These are phyloP conservation scores for Pangasius sanitwongsei DNA, from an alignment of 2,797 vertebrate genomes.

Conservation along the genomic window DNA sequence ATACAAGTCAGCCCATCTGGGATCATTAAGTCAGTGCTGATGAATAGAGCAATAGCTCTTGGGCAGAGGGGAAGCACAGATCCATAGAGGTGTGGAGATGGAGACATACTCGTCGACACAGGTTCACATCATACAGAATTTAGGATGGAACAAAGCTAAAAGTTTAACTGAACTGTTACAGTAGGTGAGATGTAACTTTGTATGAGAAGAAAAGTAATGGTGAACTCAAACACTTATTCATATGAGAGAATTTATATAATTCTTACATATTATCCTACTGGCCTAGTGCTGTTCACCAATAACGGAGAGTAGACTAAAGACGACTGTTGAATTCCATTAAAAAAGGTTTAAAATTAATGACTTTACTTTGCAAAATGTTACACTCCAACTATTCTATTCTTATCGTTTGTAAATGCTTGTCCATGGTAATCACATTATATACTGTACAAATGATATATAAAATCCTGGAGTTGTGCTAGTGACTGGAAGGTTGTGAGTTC, in stretches of 20 bases:
- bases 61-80: constrained; percentile 48
- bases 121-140: background rate
- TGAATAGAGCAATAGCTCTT: constrained; percentile 44
- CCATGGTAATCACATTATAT: background rate
- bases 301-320: background rate
- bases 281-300: background rate
- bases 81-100: constrained; percentile 41
- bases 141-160: background rate
- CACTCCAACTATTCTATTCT: background rate
- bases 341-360: background rate
- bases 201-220: background rate
- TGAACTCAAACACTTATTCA: background rate
- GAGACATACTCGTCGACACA: background rate
- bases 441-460: background rate
- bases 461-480: background rate
- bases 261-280: background rate
- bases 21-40: constrained; percentile 54
- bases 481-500: background rate
- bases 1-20: constrained; percentile 60
- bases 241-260: background rate
- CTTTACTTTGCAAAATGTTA: background rate
- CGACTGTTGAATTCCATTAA: background rate
- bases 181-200: background rate
- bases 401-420: background rate
- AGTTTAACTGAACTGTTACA: background rate